Conservation (phyloP, 2,113 vertebrate species). For the Ochotona princeps region DNA sequence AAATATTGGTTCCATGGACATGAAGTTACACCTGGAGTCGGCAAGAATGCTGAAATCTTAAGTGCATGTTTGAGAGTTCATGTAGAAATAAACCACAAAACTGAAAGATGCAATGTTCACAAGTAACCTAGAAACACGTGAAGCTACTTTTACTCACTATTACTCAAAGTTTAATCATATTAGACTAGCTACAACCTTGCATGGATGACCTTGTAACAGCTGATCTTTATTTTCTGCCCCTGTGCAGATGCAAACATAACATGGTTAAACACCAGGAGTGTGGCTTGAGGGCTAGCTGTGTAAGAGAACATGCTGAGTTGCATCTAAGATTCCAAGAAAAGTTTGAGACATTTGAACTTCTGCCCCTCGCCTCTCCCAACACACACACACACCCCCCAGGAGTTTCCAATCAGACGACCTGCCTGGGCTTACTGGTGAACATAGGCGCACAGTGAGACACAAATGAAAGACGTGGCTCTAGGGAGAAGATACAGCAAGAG, state of each 20-base stretch:
- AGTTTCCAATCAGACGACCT: slow-evolving; percentile 4
- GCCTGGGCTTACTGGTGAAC: background rate
- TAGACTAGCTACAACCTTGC: background rate
- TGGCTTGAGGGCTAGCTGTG: background rate
- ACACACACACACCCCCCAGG: background rate
- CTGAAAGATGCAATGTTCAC: background rate
- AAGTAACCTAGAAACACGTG: background rate
- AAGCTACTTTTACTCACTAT: background rate
- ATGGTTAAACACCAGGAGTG: background rate
- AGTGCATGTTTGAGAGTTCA: background rate
- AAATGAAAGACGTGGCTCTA: background rate
- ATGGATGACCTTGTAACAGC: background rate
- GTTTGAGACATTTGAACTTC: background rate
- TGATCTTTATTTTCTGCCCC: background rate
- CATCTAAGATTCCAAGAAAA: background rate
- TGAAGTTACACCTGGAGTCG: background rate
- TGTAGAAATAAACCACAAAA: slow-evolving; percentile 4
- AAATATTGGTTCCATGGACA: background rate
- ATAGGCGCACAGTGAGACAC: background rate
- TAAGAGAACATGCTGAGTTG: background rate
- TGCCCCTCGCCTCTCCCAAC: background rate
- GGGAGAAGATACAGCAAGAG: rapidly evolving
- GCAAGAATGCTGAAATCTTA: background rate
- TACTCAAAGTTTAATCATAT: background rate
- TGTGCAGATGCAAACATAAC: background rate